Percentiles rank a stretch among this genome's conserved stretches.
Conservation (phyloP, 2,888 invertebrate species). For the Phytoseiulus persimilis region DNA sequence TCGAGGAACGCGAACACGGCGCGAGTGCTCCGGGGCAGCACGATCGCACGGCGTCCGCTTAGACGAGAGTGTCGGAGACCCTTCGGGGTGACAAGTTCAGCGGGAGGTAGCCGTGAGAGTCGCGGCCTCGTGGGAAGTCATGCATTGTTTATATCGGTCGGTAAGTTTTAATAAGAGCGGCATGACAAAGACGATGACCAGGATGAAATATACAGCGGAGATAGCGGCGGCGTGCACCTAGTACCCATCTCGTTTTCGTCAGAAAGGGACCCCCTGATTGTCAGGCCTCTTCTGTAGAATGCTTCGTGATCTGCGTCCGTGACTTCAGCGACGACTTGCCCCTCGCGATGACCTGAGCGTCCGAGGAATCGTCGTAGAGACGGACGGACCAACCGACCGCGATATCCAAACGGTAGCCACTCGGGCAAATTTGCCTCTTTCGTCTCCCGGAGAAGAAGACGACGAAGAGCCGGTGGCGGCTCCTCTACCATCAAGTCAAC, state of each 20-base stretch:
- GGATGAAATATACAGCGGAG: not conserved
- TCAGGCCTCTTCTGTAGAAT: not conserved
- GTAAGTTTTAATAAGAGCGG: not conserved
- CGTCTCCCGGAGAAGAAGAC: not conserved
- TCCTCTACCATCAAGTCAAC: not conserved
- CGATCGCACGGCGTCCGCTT: too few species aligned
- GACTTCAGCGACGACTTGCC: constrained; percentile 5
- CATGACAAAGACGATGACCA: not conserved
- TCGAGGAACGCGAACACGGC: too few species aligned
- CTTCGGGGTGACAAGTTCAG: too few species aligned
- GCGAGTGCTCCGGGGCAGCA: too few species aligned
- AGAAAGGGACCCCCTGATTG: not conserved
- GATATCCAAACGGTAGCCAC: not conserved
- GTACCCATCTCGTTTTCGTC: not conserved
- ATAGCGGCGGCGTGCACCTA: not conserved
- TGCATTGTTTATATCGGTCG: not conserved
- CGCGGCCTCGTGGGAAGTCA: not conserved
- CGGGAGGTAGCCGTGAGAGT: not conserved
- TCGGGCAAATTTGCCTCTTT: not conserved
- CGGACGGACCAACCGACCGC: not conserved
- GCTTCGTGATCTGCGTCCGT: not conserved
- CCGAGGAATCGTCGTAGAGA: not conserved
- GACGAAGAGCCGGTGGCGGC: not conserved
- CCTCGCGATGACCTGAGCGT: not conserved
- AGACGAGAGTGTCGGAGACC: too few species aligned